Base-by-base conservation (phyloP, 2,888 invertebrate species). In the Saturnia japonica region DNA sequence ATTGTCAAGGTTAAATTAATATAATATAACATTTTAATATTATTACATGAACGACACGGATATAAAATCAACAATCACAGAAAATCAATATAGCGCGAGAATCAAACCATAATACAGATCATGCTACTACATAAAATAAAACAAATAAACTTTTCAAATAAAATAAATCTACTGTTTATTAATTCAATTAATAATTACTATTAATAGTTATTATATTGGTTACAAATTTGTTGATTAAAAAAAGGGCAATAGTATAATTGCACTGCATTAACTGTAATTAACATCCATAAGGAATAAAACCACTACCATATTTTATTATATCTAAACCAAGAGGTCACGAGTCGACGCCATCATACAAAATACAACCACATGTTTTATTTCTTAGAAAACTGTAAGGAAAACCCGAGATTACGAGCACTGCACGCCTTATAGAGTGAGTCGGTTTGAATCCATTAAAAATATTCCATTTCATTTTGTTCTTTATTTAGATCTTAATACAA, bases 331-430 rank as follows among this genome's bases (percentile, higher is more conserved):
- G 57, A 70, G 70, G 70, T 54, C 70, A 45, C 14, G 70, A 70
- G 45, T 60, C 70, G 67, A 62, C 43, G 42, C 66, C 51, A 70
- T 67, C 66, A 12, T 28, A 62, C 74, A 73, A 72, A 42, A 67
- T 67, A 73, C n/a, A 64, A 71, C 75, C 77, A 74, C 71, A 75
- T 74, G 73, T 74, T 75, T 74, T 70, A 62, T 78, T 80, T 71
- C 80, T 75, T 40, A 74, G 80, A 78, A 80, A 67, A 67, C 69
- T 66, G 72, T 45, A 68, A 74, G 80, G 79, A 79, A 80, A 78
- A 77, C 60, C 66, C 70, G 16, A 45, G 9, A 40, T 40, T n/a
- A 40, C 7, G 3, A 64, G 16, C 40, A 64, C 40, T 34, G 47
- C n/a, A 22, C 34, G 42, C 72, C 72, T 69, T 70, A 70, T 70